Evolutionary conservation across 2,888 invertebrate genomes (phyloP).

Genomic region (Margaritifera margaritifera): DNA sequence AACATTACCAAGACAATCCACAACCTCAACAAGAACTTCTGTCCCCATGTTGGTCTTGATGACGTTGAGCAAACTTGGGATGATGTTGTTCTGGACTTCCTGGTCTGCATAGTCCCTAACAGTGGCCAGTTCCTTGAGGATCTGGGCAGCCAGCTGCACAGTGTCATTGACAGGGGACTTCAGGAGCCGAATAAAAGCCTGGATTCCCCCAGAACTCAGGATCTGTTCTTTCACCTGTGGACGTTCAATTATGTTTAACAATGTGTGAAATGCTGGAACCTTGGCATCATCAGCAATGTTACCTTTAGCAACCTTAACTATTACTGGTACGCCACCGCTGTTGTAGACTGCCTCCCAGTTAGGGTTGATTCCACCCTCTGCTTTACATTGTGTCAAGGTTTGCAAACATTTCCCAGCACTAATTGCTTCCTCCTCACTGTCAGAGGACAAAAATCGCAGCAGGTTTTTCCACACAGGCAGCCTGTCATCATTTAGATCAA

Average conservation of each 20-base stretch:
- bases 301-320: constrained; percentile 65
- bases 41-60: constrained; percentile 55
- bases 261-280: constrained; percentile 58
- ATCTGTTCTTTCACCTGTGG: constrained; percentile 63
- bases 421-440: constrained; percentile 64
- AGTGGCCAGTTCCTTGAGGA: constrained; percentile 58
- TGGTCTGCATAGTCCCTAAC: constrained; percentile 59
- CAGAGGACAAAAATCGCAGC: constrained; percentile 61
- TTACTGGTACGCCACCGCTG: constrained; percentile 60
- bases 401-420: constrained; percentile 62
- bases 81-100: constrained; percentile 59
- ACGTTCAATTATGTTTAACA: constrained; percentile 61
- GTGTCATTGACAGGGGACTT: constrained; percentile 52
- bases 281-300: constrained; percentile 59
- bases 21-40: constrained; percentile 61
- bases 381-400: constrained; percentile 52
- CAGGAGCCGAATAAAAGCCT: constrained; percentile 58
- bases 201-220: constrained; percentile 57
- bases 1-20: constrained; percentile 63
- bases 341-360: constrained; percentile 62
- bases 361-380: constrained; percentile 53
- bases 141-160: constrained; percentile 60
- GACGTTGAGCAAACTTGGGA: constrained; percentile 62
- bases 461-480: constrained; percentile 69
- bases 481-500: constrained; percentile 50